phyloP scores from a whole-genome alignment of 2,888 invertebrate genomes.

The Dorcus parallelipipedus region DNA sequence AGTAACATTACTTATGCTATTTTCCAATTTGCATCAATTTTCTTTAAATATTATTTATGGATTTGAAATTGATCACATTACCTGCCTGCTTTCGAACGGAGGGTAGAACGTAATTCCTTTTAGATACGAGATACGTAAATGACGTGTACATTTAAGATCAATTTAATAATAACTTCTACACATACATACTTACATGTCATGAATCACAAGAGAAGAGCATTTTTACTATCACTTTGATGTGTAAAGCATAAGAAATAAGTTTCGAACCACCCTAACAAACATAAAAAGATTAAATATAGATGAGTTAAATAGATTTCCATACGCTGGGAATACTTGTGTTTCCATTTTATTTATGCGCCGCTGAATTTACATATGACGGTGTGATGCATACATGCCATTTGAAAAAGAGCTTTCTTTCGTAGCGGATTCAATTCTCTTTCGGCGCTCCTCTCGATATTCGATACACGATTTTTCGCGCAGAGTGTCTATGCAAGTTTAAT shows the following conservation, averaged over 20 bases:
- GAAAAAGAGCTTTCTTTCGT: slow-evolving; percentile 25
- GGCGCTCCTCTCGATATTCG: slow-evolving; percentile 30
- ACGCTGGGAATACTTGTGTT: slow-evolving; percentile 9
- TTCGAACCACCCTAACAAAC: too few relatives aligned
- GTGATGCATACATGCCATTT: slow-evolving; percentile 31
- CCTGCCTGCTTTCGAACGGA: neutral
- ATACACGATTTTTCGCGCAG: slow-evolving; percentile 26
- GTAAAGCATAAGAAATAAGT: too few relatives aligned
- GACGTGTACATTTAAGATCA: too few relatives aligned
- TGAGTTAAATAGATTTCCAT: too few relatives aligned
- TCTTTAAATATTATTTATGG: slow-evolving; percentile 27
- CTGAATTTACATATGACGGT: slow-evolving; percentile 27
- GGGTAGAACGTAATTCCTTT: neutral
- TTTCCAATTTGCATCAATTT: slow-evolving; percentile 38
- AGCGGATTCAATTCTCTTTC: slow-evolving; percentile 22
- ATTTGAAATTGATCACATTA: slow-evolving; percentile 31
- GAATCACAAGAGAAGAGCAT: too few relatives aligned
- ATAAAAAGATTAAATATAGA: too few relatives aligned
- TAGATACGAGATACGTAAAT: neutral
- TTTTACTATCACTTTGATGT: too few relatives aligned
- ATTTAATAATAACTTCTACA: too few relatives aligned
- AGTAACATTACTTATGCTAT: slow-evolving; percentile 35
- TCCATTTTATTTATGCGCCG: slow-evolving; percentile 17
- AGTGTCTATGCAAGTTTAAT: neutral
- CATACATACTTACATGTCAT: too few relatives aligned